Base-by-base conservation (phyloP, 2,113 vertebrate genomes). In the Muntiacus reevesi region DNA sequence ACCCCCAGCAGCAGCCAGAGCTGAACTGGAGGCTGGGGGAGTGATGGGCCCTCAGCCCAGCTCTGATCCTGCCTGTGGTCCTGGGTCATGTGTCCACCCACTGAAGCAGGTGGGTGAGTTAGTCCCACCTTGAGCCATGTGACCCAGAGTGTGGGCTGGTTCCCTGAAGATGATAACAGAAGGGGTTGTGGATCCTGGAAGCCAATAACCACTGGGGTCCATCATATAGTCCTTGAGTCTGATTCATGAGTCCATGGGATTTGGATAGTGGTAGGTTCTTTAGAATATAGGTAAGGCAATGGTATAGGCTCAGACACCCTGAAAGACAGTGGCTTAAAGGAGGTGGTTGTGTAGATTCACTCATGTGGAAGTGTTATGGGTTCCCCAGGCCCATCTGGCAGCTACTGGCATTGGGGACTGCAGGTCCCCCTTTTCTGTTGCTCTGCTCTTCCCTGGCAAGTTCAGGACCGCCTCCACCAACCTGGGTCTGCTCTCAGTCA, bases 1-100 rank as follows among this genome's bases (percentile, higher is more conserved):
- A 1, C 25, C 19, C 0, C 6, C 40, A 5, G 17, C 21, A 43
- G 23, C 28, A 15, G 40, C 71, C 21, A 0, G 23, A 76, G 40
- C 71, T 43, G 71, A 43, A 7, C 28, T 13, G 4, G 52, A 23
- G 86, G 33, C 30, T 74, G 33, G 11, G n/a, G 25, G 45, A 33
- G 57, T 57, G 36, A 5, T 1, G 36, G 87, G 25, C 33, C n/a
- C 12, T 45, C 4, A 14, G 9, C 17, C 50, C 19, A 4, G 1
- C 11, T 11, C 12, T 30, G 6, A 16, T 8, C 54, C 11, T 74
- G 36, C 36, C 21, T 43, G 25, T 33, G 30, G 52, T 78, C 91
- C 47, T 81, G 81, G 45, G 33, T 30, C n/a, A 23, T 30, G 16
- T 23, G 91, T 13, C 28, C n/a, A 59, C 62, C 40, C 16, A 12